These are phyloP conservation scores for Sussaba pulchella DNA, from an alignment of 2,888 invertebrate species.

Conservation along the genomic window DNA sequence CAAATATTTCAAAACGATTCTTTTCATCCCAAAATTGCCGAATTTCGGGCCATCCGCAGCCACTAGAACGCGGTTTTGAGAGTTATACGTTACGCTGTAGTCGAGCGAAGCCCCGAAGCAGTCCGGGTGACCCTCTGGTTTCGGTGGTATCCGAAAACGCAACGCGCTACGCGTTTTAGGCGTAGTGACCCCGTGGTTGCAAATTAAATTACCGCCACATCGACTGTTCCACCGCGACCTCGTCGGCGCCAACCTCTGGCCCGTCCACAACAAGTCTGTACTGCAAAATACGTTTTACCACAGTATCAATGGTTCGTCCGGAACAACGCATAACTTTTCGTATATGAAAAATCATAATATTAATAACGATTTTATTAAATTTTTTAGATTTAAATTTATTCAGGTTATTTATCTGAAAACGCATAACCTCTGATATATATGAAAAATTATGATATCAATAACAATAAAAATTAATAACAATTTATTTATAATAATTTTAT, in stretches of 20 bases:
- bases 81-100: neutral
- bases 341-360: neutral
- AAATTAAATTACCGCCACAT: constrained; percentile 60
- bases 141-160: constrained; percentile 33
- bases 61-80: neutral
- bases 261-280: constrained; percentile 36
- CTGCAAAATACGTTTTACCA: constrained; percentile 34
- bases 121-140: constrained; percentile 4
- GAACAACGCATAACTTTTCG: neutral
- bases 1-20: neutral
- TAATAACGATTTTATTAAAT: no score
- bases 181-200: constrained; percentile 47
- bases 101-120: constrained; percentile 23
- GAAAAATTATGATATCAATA: no score
- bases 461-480: no score
- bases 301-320: constrained; percentile 16
- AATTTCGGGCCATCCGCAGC: neutral
- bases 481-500: no score
- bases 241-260: constrained; percentile 24
- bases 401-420: no score
- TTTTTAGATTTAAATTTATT: no score
- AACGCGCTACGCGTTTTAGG: constrained; percentile 35
- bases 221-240: constrained; percentile 51
- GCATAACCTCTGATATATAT: no score
- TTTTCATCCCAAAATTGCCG: neutral